Conservation (phyloP, 2,888 invertebrate genomes). For the Thymelicus acteon region DNA sequence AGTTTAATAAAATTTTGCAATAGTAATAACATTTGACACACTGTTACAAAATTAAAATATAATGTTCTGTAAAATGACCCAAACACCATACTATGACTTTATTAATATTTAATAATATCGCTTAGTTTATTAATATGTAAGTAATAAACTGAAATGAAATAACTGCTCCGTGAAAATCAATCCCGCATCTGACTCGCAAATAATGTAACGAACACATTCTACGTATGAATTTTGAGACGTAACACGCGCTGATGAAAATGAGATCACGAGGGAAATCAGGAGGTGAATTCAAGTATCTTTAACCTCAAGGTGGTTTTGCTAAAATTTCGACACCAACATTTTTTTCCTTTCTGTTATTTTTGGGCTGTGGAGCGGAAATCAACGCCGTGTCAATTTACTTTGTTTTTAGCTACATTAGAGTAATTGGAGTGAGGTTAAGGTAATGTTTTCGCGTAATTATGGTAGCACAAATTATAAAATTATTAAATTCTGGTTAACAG, state of each 20-base stretch:
- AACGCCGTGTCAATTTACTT: neutral
- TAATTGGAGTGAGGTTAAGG: neutral
- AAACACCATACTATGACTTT: neutral
- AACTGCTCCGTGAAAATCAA: constrained; percentile 22
- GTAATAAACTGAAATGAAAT: constrained; percentile 13
- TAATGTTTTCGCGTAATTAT: neutral
- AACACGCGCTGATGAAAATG: constrained; percentile 42
- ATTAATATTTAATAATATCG: neutral
- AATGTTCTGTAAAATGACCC: neutral
- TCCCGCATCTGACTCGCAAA: constrained; percentile 13
- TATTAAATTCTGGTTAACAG: neutral
- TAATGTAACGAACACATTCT: constrained; percentile 17
- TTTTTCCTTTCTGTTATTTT: constrained; percentile 23
- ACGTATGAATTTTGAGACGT: constrained; percentile 31
- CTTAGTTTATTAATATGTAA: neutral
- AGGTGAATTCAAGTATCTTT: constrained; percentile 27
- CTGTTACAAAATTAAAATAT: no score
- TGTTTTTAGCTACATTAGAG: constrained; percentile 4
- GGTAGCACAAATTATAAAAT: neutral
- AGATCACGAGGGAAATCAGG: constrained; percentile 48
- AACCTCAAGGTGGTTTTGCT: constrained; percentile 32
- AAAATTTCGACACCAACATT: constrained; percentile 33
- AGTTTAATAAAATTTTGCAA: no score
- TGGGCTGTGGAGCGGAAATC: constrained; percentile 14
- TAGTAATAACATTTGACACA: no score